Conservation (phyloP, 92 coral and sea anemone species). For the Zoanthus sociatus region DNA sequence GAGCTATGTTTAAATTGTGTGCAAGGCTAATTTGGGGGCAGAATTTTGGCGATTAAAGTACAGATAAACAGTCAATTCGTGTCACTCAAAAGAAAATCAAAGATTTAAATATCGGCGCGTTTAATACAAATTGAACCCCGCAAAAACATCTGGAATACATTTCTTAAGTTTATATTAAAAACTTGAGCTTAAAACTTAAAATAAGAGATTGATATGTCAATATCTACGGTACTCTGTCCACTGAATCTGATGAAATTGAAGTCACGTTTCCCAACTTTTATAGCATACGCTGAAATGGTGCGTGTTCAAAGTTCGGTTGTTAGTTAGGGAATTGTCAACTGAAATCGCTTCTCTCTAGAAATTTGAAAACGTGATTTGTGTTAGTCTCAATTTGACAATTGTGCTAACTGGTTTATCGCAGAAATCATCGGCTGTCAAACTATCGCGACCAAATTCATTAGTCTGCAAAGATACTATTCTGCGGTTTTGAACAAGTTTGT, state of each 20-base stretch:
- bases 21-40: slow-evolving; percentile 44
- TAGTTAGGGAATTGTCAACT: neutral
- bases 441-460: neutral
- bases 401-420: slow-evolving; percentile 11
- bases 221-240: slow-evolving; percentile 3
- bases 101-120: slow-evolving; percentile 28
- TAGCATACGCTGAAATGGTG: neutral
- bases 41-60: slow-evolving; percentile 35
- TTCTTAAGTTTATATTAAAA: slow-evolving; percentile 17
- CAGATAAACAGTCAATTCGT: slow-evolving; percentile 34
- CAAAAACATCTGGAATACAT: slow-evolving; percentile 42
- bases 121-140: neutral
- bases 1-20: slow-evolving; percentile 35
- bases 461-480: slow-evolving; percentile 12
- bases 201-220: slow-evolving; percentile 13
- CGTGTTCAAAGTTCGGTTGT: neutral
- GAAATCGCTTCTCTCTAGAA: neutral
- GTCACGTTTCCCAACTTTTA: neutral
- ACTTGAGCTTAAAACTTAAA: slow-evolving; percentile 16
- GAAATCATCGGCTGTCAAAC: slow-evolving; percentile 31
- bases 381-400: neutral
- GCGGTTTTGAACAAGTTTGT: slow-evolving; percentile 13
- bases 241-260: neutral
- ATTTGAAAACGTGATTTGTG: neutral
- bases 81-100: slow-evolving; percentile 15